phyloP scores from a whole-genome alignment of 2,113 vertebrate species.

The Coptodon rendalli region DNA sequence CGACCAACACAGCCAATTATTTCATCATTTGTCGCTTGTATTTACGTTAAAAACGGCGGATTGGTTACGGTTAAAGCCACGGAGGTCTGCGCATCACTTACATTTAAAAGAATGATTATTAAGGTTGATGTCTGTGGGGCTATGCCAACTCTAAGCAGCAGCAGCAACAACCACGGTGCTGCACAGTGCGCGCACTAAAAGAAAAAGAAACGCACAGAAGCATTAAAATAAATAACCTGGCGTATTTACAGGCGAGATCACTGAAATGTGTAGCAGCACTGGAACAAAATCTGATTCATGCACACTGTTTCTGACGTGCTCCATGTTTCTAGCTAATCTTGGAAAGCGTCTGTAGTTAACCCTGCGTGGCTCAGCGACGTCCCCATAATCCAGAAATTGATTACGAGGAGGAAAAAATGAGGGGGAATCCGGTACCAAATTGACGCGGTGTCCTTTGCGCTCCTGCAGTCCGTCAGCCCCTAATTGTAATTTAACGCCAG shows the following conservation, averaged over 20 bases:
- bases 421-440: neutral
- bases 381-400: slow-evolving; percentile 33
- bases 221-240: slow-evolving; percentile 4
- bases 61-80: neutral
- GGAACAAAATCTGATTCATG: neutral
- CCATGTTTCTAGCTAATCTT: neutral
- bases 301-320: neutral
- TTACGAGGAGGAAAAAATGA: neutral
- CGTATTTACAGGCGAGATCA: slow-evolving; percentile 8
- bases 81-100: neutral
- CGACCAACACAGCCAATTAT: slow-evolving; percentile 19
- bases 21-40: neutral
- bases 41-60: neutral
- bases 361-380: slow-evolving; percentile 7
- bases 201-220: neutral
- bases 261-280: neutral
- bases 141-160: slow-evolving; percentile 15
- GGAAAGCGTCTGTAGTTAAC: slow-evolving; percentile 32
- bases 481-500: slow-evolving; percentile 14
- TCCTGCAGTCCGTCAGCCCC: slow-evolving; percentile 14
- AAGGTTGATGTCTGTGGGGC: slow-evolving; percentile 7
- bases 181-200: slow-evolving; percentile 14
- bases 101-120: neutral
- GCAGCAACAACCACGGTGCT: neutral
- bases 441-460: neutral